Percentiles rank a stretch among this genome's conserved stretches.
These are phyloP conservation scores for Pantherophis vulpinus DNA, from an alignment of 2,797 vertebrate species.

Conservation along the genomic window DNA sequence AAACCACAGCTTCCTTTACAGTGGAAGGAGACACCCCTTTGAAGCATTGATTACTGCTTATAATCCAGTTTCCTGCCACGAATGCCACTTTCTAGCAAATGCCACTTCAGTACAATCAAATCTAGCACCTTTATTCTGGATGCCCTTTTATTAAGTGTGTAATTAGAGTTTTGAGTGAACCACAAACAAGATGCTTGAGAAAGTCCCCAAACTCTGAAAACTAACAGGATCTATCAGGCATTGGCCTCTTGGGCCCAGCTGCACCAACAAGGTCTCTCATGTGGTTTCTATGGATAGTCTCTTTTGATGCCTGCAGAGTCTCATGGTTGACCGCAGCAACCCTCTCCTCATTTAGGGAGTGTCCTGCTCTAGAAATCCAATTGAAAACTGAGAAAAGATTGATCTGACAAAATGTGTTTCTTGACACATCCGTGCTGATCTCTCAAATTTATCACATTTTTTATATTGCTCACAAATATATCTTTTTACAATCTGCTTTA, in stretches of 20 bases:
- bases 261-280: not conserved
- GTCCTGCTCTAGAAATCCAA: not conserved
- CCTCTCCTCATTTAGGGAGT: not conserved
- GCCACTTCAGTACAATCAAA: not conserved
- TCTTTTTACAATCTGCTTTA: not conserved
- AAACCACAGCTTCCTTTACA: not conserved
- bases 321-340: not conserved
- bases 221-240: no score
- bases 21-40: not conserved
- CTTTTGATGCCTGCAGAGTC: not conserved
- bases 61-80: no score
- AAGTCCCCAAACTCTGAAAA: not conserved
- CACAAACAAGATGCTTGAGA: not conserved
- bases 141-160: not conserved
- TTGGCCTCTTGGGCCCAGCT: not conserved
- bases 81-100: not conserved
- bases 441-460: not conserved
- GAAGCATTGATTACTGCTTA: not conserved
- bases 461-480: not conserved
- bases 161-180: not conserved
- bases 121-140: not conserved
- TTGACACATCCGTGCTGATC: not conserved
- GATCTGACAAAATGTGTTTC: not conserved
- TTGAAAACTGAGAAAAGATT: not conserved
- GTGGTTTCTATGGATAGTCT: not conserved